These are phyloP conservation scores for Onchidella celtica DNA, from an alignment of 2,888 invertebrate species.

Conservation along the genomic window DNA sequence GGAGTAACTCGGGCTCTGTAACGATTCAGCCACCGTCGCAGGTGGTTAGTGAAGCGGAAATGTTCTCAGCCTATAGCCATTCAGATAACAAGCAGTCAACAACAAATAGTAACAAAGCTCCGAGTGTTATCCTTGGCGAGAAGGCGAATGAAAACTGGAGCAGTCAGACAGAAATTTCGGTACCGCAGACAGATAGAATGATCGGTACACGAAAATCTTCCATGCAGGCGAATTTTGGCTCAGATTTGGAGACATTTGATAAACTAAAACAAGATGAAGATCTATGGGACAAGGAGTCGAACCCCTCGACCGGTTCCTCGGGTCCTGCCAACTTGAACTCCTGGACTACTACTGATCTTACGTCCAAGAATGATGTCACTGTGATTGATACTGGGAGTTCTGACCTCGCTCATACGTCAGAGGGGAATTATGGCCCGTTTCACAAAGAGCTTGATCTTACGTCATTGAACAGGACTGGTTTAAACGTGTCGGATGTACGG, in stretches of 20 bases:
- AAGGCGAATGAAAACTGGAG: not conserved
- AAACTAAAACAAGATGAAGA: not conserved
- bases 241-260: not conserved
- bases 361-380: not conserved
- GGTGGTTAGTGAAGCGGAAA: not conserved
- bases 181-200: no score
- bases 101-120: not conserved
- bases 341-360: not conserved
- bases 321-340: not conserved
- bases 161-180: not conserved
- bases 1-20: not conserved
- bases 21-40: not conserved
- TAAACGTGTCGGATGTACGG: not conserved
- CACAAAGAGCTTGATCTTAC: not conserved
- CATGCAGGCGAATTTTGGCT: not conserved
- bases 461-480: not conserved
- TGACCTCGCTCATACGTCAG: not conserved
- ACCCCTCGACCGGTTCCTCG: conserved; percentile 18
- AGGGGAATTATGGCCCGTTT: not conserved
- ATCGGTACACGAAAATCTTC: no score
- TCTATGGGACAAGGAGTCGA: not conserved
- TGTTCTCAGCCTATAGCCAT: not conserved
- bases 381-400: not conserved
- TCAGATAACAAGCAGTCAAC: not conserved
- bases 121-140: not conserved